phyloP scores from a whole-genome alignment of 1,140 invertebrate species.

The Cotesia glomerata region DNA sequence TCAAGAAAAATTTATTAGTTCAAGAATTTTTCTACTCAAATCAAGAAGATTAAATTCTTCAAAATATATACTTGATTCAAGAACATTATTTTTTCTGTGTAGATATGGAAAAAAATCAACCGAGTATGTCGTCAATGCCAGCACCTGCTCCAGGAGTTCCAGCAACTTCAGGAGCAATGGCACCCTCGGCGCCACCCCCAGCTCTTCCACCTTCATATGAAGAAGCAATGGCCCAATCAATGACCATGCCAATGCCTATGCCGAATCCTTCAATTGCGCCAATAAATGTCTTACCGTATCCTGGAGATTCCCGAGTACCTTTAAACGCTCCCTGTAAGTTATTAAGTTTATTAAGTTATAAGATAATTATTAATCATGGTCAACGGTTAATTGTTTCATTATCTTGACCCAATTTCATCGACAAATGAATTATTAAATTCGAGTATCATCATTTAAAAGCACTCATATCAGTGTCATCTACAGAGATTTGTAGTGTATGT shows the following conservation, averaged over 20 bases:
- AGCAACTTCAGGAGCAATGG: neutral
- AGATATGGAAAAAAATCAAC: constrained; percentile 20
- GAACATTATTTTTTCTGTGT: too few relatives aligned
- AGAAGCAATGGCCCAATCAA: constrained; percentile 42
- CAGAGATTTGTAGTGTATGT: too few relatives aligned
- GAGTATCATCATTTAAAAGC: too few relatives aligned
- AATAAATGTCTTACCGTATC: constrained; percentile 28
- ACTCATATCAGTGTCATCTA: too few relatives aligned
- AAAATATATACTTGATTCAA: too few relatives aligned
- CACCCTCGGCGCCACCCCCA: constrained; percentile 18
- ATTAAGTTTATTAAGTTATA: neutral
- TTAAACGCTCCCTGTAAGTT: constrained; percentile 1
- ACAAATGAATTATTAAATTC: too few relatives aligned
- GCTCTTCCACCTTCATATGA: constrained; percentile 26
- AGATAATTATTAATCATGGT: neutral
- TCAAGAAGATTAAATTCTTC: too few relatives aligned
- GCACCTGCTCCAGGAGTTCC: too few relatives aligned
- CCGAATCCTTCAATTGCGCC: constrained; percentile 18
- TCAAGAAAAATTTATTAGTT: too few relatives aligned
- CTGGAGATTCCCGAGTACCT: neutral
- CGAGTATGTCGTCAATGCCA: constrained; percentile 17
- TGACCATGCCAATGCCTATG: constrained; percentile 41
- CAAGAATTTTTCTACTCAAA: too few relatives aligned
- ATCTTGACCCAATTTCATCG: neutral
- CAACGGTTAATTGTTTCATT: neutral